Base-by-base conservation (phyloP, 2,888 invertebrate species). In the Caenorhabditis doughertyi region DNA sequence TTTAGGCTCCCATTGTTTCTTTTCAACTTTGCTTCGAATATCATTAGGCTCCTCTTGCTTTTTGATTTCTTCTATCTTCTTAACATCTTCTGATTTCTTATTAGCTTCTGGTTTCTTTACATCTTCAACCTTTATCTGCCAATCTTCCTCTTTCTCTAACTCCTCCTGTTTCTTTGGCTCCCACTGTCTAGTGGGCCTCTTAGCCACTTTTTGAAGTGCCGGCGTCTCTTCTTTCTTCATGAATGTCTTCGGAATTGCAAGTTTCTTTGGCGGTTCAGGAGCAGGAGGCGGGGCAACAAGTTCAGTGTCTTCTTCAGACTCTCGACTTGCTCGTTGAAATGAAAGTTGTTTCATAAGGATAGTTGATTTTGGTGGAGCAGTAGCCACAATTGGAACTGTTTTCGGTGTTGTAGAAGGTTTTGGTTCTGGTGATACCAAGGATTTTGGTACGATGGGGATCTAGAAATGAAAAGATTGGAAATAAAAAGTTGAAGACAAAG, bases 221-320 rank as follows among this genome's bases (percentile, higher is more conserved):
- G 60, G 58, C 7, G 21, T 25, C 47, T 76, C 73, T 25, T 81
- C 73, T 13, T 77, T 68, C 18, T 80, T 81, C 60, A 79, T 49
- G 23, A 82, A 81, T 7, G 67, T 76, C 39, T 73, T 83, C 47
- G 82, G 83, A 72, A 79, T 85, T 32, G 76, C 74, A 49, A 81
- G 21, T 21, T 80, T 79, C 51, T 85, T 84, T 55, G 81, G 80
- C 2, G 73, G 65, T 44, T 77, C 77, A n/a, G 49, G 44, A 18
- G 13, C 62, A 0, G 67, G 53, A 0, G 51, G 70, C 51, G 71
- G 82, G 0, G 64, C 70, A 7, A 76, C 76, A 0, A 80, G 42
- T 13, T 83, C 83, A 0, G 83, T 80, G n/a, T 83, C 80, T 18
- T 83, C 83, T 64, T 83, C 83, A 8, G 79, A 79, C 67, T 83